Conservation (phyloP, 2,888 invertebrate species). For the Hirtodrosophila cameraria region DNA sequence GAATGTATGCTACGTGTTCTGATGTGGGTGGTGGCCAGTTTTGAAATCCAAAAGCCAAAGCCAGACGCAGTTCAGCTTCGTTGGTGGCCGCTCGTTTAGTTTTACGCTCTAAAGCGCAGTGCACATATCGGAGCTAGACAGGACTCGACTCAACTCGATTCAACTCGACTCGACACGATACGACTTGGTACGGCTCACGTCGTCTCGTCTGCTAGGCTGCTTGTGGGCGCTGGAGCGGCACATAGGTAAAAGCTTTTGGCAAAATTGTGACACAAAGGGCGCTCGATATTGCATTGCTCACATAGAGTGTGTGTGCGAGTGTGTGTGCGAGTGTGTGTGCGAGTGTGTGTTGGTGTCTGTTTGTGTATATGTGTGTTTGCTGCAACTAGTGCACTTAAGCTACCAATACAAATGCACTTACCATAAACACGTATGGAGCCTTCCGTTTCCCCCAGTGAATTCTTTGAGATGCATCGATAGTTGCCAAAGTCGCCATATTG, state of each 20-base stretch:
- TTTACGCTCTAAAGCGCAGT: slow-evolving; percentile 73
- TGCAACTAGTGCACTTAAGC: slow-evolving; percentile 77
- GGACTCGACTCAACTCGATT: not conserved
- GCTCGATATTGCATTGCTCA: slow-evolving; percentile 71
- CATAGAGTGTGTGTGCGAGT: slow-evolving; percentile 12
- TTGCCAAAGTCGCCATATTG: slow-evolving; percentile 94
- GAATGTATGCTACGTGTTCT: slow-evolving; percentile 62
- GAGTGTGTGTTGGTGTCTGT: slow-evolving; percentile 9
- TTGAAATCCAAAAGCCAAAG: slow-evolving; percentile 19
- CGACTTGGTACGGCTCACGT: slow-evolving; percentile 1
- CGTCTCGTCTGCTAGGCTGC: slow-evolving; percentile 17
- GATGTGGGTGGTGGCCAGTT: slow-evolving; percentile 11
- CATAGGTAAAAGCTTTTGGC: slow-evolving; percentile 77
- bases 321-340: slow-evolving; percentile 11
- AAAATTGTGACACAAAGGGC: slow-evolving; percentile 77
- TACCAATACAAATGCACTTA: slow-evolving; percentile 85
- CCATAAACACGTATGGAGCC: slow-evolving; percentile 96
- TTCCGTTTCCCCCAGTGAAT: slow-evolving; percentile 96
- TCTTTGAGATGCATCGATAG: slow-evolving; percentile 96
- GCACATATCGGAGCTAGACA: slow-evolving; percentile 59
- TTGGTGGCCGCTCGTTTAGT: slow-evolving; percentile 76
- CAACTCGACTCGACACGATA: not conserved
- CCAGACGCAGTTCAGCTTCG: slow-evolving; percentile 47
- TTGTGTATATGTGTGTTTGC: slow-evolving; percentile 37
- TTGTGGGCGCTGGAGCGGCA: slow-evolving; percentile 59